These are phyloP conservation scores for Chalcosyrphus nemorum DNA, from an alignment of 2,888 invertebrate species.

Conservation along the genomic window DNA sequence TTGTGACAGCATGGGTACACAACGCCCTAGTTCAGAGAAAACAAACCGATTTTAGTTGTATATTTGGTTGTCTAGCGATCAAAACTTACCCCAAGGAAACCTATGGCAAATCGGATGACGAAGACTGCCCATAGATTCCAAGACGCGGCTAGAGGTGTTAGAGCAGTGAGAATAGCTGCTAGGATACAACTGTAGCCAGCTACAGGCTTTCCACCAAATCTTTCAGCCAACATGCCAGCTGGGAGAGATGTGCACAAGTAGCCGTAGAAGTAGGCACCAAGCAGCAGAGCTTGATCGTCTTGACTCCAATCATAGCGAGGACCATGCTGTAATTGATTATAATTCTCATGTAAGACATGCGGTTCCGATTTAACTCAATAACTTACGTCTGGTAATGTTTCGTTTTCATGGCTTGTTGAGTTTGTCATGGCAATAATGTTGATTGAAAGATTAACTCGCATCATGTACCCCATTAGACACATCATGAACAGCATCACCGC, in stretches of 20 bases:
- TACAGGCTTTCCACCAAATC: slow-evolving; percentile 85
- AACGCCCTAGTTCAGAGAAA: slow-evolving; percentile 82
- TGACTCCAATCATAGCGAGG: slow-evolving; percentile 84
- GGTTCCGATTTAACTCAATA: background rate
- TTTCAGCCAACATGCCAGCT: slow-evolving; percentile 86
- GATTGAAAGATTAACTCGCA: slow-evolving; percentile 89
- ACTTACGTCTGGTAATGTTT: slow-evolving; percentile 78
- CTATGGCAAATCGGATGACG: slow-evolving; percentile 84
- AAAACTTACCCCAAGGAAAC: slow-evolving; percentile 85
- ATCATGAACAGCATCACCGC: slow-evolving; percentile 89
- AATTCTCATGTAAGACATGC: background rate
- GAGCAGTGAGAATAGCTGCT: slow-evolving; percentile 84
- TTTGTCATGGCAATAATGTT: slow-evolving; percentile 87
- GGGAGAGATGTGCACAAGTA: slow-evolving; percentile 86
- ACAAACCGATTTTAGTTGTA: background rate
- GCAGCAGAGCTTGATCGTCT: slow-evolving; percentile 85
- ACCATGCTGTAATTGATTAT: slow-evolving; percentile 81
- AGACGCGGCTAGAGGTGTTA: slow-evolving; percentile 85
- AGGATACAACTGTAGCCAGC: slow-evolving; percentile 83
- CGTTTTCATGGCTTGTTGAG: slow-evolving; percentile 74
- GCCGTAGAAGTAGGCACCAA: slow-evolving; percentile 88
- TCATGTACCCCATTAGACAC: slow-evolving; percentile 88
- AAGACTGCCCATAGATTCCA: slow-evolving; percentile 84
- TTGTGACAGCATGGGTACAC: slow-evolving; percentile 86
- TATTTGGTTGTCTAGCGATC: too few relatives aligned